Conservation (phyloP, 2,888 invertebrate species). For the Stenodera caucasica region DNA sequence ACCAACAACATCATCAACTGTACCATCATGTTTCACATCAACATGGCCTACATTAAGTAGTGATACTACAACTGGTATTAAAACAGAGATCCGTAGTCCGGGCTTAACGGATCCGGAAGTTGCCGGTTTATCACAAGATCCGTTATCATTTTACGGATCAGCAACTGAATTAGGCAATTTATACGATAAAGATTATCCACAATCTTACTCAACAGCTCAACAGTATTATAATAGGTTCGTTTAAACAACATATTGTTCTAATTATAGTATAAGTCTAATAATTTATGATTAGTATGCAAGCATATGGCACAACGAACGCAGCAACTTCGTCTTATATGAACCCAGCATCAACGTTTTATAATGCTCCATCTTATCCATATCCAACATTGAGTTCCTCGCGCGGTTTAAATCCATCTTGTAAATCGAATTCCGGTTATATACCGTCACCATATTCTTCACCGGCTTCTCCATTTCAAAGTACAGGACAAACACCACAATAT, state of each 20-base stretch:
- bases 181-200: constrained; percentile 58
- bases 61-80: constrained; percentile 57
- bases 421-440: constrained; percentile 61
- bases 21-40: constrained; percentile 48
- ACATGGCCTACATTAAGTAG: constrained; percentile 52
- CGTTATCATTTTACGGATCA: constrained; percentile 46
- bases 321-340: constrained; percentile 51
- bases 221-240: constrained; percentile 74
- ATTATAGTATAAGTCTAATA: no score
- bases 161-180: constrained; percentile 52
- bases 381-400: constrained; percentile 55
- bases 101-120: constrained; percentile 60
- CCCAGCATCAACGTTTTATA: constrained; percentile 51
- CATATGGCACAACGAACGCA: constrained; percentile 53
- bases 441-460: constrained; percentile 52
- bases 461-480: constrained; percentile 54
- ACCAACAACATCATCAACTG: constrained; percentile 42
- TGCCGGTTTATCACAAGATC: constrained; percentile 53
- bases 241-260: no score
- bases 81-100: constrained; percentile 74
- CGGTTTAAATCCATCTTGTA: constrained; percentile 59
- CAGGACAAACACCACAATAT: constrained; percentile 56
- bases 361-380: constrained; percentile 53
- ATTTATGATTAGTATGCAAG: constrained; percentile 58
- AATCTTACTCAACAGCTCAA: constrained; percentile 65